Conservation (phyloP, 2,113 vertebrate genomes). For the Ictidomys tridecemlineatus region DNA sequence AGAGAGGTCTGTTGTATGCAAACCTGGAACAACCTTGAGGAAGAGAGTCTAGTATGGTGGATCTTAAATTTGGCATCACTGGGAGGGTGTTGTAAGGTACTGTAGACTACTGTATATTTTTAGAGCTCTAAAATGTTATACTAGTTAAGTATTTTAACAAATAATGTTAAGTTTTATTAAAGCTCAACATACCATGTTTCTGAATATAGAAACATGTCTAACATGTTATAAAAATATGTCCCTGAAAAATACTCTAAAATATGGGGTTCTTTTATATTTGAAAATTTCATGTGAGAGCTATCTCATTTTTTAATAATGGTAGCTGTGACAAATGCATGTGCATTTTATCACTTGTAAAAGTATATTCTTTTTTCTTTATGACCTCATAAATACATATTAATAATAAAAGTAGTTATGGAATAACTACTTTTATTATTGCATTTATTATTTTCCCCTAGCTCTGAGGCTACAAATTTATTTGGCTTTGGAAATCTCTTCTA, state of each 20-base stretch:
- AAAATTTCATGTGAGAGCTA: not conserved
- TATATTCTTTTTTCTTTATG: not conserved
- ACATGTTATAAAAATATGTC: not conserved
- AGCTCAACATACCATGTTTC: not conserved
- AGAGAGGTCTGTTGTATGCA: not conserved
- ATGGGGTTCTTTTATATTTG: not conserved
- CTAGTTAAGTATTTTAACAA: not conserved
- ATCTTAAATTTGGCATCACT: not conserved
- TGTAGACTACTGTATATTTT: not conserved
- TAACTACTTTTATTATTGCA: not conserved
- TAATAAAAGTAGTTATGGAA: not conserved
- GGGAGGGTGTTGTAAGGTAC: accelerated
- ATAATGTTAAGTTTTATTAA: not conserved
- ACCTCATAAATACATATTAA: not conserved
- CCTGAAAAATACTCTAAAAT: not conserved
- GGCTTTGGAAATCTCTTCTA: not conserved
- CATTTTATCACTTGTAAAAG: not conserved
- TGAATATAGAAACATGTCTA: not conserved
- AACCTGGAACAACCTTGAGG: not conserved
- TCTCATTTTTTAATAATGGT: not conserved
- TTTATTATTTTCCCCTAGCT: not conserved
- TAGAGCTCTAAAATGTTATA: not conserved
- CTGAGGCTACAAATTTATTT: conserved; percentile 11
- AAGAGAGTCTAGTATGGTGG: not conserved
- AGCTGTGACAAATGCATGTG: not conserved